Evolutionary conservation across 2,113 vertebrate genomes (phyloP), one percentile per base, ranked within the genome.

Genomic region (Talpa occidentalis): DNA sequence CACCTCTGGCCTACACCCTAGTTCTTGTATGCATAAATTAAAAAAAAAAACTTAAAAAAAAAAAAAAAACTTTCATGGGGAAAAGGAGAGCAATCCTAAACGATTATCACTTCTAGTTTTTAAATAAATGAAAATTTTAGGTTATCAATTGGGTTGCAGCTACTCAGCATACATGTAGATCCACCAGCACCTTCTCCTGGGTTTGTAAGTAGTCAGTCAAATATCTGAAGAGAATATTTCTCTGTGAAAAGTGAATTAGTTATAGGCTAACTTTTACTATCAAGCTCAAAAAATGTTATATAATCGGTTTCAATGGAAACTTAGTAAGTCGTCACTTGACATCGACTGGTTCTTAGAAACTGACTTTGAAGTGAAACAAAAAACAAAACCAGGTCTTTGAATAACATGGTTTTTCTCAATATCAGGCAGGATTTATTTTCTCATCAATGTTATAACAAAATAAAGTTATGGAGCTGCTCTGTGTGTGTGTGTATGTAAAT

Each of bases 201-300:
- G 35, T 35, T 66, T 37, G 5, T 40, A 87, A 17, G 32, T 3
- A 67, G 6, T 35, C 66, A 91, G 73, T 47, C 40, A 88, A 72
- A 35, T 21, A 86, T 11, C 6, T 74, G 28, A 74, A 44, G 16
- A 72, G 37, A 82, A 3, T 56, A 32, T 35, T 47, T 47, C 81
- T 49, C 59, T 52, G 3, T 59, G 22, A 67, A 74, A 90, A 90
- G 44, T 59, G 67, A 60, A 49, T 32, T 3, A 78, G 44, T 16
- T 24, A 5, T 32, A 92, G 62, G 19, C 52, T 62, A 42, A 88
- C 52, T 82, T 90, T 54, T 66, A 74, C 56, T 37, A 35, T 69
- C 64, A 66, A 47, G 54, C 70, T 90, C 94, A 90, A 70, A 89
- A 77, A 82, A 90, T 47, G 9, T n/a, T 52, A 56, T 17, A 52